Conservation (phyloP, 2,888 invertebrate genomes). For the Saturnia japonica region DNA sequence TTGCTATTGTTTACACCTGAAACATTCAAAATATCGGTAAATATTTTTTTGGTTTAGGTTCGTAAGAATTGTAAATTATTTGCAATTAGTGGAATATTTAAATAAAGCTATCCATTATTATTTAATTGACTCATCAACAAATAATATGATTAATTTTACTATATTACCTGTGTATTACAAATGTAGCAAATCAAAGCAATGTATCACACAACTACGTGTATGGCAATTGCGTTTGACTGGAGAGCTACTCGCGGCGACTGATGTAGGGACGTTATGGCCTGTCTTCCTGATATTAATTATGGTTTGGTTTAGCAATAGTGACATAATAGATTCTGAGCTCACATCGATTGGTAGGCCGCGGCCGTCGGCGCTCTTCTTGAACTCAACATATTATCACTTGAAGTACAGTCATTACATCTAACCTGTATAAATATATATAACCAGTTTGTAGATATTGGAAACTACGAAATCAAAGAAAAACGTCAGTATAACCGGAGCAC, state of each 20-base stretch:
- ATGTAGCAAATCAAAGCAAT: too few relatives aligned
- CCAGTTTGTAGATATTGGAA: neutral
- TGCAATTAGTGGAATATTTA: neutral
- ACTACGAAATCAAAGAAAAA: neutral
- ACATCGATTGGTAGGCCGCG: too few relatives aligned
- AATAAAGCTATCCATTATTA: neutral
- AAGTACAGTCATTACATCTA: neutral
- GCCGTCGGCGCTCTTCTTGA: too few relatives aligned
- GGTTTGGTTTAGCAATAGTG: neutral
- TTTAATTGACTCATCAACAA: neutral
- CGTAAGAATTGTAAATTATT: too few relatives aligned
- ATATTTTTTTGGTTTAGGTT: neutral
- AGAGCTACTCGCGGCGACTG: neutral
- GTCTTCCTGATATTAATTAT: neutral
- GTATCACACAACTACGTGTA: neutral
- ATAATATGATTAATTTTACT: neutral
- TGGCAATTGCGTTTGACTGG: neutral
- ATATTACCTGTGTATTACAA: neutral
- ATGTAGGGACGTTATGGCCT: neutral
- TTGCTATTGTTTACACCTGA: neutral
- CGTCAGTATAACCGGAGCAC: neutral
- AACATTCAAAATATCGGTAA: neutral
- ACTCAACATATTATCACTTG: neutral
- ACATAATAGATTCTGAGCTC: neutral
- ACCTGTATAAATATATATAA: neutral